These are phyloP conservation scores for Ennomos erosarius DNA, from an alignment of 2,888 invertebrate species.

Conservation along the genomic window DNA sequence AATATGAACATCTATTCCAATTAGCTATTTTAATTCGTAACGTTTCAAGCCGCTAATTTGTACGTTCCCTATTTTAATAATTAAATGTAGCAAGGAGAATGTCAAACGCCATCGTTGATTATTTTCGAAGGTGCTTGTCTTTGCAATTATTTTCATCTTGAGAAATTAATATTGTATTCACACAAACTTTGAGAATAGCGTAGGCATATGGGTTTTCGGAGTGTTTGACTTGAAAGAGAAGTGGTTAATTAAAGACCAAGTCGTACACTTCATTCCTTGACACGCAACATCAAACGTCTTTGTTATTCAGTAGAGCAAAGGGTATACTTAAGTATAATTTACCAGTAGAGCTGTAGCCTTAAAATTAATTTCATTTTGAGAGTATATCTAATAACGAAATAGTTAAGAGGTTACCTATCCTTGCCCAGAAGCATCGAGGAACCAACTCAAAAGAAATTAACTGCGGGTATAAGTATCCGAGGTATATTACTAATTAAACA, in stretches of 20 bases:
- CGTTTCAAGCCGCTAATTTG: conserved; percentile 19
- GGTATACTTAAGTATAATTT: no score
- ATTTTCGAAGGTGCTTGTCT: conserved; percentile 11
- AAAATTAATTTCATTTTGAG: conserved; percentile 20
- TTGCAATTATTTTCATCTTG: conserved; percentile 15
- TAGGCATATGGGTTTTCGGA: conserved; percentile 21
- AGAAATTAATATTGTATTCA: conserved; percentile 21
- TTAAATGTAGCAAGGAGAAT: conserved; percentile 21
- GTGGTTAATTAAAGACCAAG: conserved; percentile 36
- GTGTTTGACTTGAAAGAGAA: conserved; percentile 25
- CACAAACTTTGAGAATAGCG: conserved; percentile 23
- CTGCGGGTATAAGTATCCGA: no score
- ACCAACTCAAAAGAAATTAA: no score
- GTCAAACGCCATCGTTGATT: conserved; percentile 23
- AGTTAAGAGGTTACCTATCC: not conserved
- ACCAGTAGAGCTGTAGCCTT: conserved; percentile 19
- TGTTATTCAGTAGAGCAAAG: conserved; percentile 16
- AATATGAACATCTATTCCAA: conserved; percentile 12
- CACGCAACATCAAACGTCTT: conserved; percentile 31
- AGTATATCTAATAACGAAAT: conserved; percentile 5
- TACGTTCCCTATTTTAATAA: conserved; percentile 14
- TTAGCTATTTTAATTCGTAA: conserved; percentile 25
- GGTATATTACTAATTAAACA: no score
- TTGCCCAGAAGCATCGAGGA: no score
- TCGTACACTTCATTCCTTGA: conserved; percentile 28